Evolutionary conservation across 2,113 vertebrate genomes (phyloP), one percentile per base, ranked within the genome.

Genomic region (Rhadina sibilatrix): DNA sequence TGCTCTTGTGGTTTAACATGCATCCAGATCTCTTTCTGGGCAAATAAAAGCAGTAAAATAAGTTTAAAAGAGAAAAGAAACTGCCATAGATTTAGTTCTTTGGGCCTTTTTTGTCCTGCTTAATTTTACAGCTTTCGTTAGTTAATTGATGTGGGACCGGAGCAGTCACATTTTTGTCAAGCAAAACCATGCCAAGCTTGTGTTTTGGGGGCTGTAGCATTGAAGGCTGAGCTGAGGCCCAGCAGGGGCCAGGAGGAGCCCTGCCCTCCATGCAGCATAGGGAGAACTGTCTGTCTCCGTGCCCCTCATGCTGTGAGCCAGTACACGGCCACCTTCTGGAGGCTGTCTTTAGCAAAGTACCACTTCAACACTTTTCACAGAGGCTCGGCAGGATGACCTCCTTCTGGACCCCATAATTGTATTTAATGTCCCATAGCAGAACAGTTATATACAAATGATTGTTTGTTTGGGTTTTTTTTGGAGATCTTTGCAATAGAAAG

Each of bases 251-350:
- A 1, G n/a, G 13, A 37, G 17, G 37, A 50, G 27, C 35, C 53
- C 61, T 90, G 66, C 18, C 57, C 54, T 63, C 69, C 6, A 1
- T 11, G 7, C 24, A 57, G 33, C 60, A 11, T 17, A 59, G 35
- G 40, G 12, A 59, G 57, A 44, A 17, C 10, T 0, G 0, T 24
- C 25, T 64, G 10, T 15, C 27, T 61, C 24, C 0, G 0, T 47
- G 20, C 17, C 47, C 4, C 30, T 72, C 8, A 15, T 18, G 15
- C 46, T 61, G 16, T 7, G 38, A 80, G 56, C 0, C 1, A 31
- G 30, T 38, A 63, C 24, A 3, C 8, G 10, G 30, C 27, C 50
- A 10, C 71, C 37, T 71, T 74, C 66, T 82, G 60, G 13, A 30
- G 31, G 40, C 25, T 3, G 1, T 22, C 60, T 85, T 75, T 66